Evolutionary conservation across 1,140 invertebrate species (phyloP).

Genomic region (Druon quercuslanigerum): DNA sequence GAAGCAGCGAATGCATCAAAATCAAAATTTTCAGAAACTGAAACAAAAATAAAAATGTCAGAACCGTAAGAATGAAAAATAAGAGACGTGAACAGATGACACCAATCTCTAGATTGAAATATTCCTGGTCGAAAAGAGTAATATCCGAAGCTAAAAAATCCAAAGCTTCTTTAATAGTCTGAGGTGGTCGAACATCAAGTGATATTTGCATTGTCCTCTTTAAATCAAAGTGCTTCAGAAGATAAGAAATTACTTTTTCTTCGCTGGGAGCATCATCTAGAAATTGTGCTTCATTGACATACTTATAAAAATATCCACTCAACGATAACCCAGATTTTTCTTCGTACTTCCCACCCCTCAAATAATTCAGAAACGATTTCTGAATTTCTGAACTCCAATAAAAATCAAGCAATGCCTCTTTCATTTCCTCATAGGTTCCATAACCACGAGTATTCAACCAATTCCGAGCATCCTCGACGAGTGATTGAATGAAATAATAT

Average conservation of each 20-base stretch:
- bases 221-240: constrained; percentile 1
- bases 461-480: neutral
- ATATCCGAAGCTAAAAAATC: neutral
- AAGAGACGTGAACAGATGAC: too few species aligned
- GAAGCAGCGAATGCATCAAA: too few species aligned
- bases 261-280: neutral
- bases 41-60: too few species aligned
- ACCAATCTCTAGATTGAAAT: too few species aligned
- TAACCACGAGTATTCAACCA: neutral
- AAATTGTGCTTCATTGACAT: neutral
- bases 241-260: neutral
- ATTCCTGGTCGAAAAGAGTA: too few species aligned
- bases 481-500: constrained; percentile 5
- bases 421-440: constrained; percentile 7
- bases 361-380: neutral
- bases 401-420: constrained; percentile 3
- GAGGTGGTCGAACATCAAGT: neutral
- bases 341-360: neutral
- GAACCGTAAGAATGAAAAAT: too few species aligned
- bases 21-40: too few species aligned
- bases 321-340: neutral
- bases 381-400: constrained; percentile 12
- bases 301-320: neutral
- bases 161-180: neutral
- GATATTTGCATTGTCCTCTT: neutral